Evolutionary conservation across 2,113 vertebrate genomes (phyloP).

Genomic region (Caloenas nicobarica): DNA sequence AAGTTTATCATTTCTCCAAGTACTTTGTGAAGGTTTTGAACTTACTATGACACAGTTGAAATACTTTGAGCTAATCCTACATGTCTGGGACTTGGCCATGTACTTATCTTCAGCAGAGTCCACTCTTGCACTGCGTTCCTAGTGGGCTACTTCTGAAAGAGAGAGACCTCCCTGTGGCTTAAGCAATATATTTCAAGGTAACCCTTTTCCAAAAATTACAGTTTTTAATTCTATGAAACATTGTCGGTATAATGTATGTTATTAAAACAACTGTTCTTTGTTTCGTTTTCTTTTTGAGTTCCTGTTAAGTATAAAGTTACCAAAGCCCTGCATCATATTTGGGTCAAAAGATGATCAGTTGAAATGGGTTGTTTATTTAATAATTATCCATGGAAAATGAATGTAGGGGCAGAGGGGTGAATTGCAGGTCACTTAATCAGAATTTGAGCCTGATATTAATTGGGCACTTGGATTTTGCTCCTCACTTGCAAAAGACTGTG

Average conservation of each 20-base stretch:
- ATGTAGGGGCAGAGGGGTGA: constrained; percentile 12
- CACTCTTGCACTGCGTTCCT: neutral
- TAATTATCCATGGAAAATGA: constrained; percentile 50
- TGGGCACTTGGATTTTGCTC: constrained; percentile 2
- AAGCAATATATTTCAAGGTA: neutral
- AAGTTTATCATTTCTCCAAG: neutral
- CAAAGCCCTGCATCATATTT: neutral
- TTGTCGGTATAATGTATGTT: neutral
- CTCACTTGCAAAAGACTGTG: neutral
- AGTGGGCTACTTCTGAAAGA: neutral
- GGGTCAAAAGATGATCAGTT: constrained; percentile 6
- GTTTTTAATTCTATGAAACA: constrained; percentile 2
- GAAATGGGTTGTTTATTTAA: constrained; percentile 34
- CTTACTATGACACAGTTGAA: neutral
- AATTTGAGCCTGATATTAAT: constrained; percentile 17
- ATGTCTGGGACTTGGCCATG: neutral
- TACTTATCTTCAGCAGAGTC: neutral
- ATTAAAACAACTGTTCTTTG: constrained; percentile 27
- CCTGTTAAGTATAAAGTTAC: constrained; percentile 39
- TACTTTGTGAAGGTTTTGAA: constrained; percentile 3
- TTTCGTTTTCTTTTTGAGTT: constrained; percentile 31
- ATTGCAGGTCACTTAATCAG: constrained; percentile 13
- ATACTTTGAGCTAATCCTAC: constrained; percentile 9
- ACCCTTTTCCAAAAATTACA: constrained; percentile 2
- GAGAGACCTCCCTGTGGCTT: neutral